Percentiles rank a stretch among this genome's conserved stretches.
Conservation (phyloP, 2,113 vertebrate genomes). For the Hippocampus mohnikei region DNA sequence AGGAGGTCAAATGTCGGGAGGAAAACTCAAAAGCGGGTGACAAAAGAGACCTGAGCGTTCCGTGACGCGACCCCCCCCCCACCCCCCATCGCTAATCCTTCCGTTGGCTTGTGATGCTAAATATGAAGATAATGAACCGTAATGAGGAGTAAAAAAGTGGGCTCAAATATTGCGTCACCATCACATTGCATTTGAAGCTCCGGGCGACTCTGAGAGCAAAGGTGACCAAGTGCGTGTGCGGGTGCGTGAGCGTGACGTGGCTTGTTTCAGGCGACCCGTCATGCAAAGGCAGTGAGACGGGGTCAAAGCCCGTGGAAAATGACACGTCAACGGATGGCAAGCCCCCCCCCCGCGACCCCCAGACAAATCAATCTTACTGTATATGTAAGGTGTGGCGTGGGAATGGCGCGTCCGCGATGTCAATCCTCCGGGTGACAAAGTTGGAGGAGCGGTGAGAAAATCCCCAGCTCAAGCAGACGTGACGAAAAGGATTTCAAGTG, state of each 20-base stretch:
- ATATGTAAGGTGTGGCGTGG: background rate
- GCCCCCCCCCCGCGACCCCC: too few relatives aligned
- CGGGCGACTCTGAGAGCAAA: constrained; percentile 3
- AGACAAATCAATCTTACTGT: too few relatives aligned
- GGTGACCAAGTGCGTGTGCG: background rate
- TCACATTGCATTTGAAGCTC: background rate
- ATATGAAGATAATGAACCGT: constrained; percentile 63
- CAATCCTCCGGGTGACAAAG: background rate
- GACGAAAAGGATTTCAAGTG: constrained; percentile 11
- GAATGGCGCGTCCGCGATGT: background rate
- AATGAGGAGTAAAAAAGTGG: constrained; percentile 46
- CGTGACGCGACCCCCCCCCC: constrained; percentile 6
- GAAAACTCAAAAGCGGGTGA: constrained; percentile 22
- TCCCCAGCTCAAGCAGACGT: background rate
- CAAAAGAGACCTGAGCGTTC: constrained; percentile 38
- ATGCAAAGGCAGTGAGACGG: background rate
- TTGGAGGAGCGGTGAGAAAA: background rate
- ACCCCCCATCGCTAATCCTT: constrained; percentile 39
- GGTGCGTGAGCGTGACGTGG: background rate
- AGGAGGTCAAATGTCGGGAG: constrained; percentile 20
- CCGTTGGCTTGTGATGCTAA: constrained; percentile 50
- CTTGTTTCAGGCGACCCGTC: background rate
- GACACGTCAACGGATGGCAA: too few relatives aligned
- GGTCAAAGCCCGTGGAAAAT: too few relatives aligned
- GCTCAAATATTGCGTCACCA: constrained; percentile 33